Percentiles rank a stretch among this genome's conserved stretches.
phyloP scores from a whole-genome alignment of 2,888 invertebrate species.

The Tromatobia lineatoria region DNA sequence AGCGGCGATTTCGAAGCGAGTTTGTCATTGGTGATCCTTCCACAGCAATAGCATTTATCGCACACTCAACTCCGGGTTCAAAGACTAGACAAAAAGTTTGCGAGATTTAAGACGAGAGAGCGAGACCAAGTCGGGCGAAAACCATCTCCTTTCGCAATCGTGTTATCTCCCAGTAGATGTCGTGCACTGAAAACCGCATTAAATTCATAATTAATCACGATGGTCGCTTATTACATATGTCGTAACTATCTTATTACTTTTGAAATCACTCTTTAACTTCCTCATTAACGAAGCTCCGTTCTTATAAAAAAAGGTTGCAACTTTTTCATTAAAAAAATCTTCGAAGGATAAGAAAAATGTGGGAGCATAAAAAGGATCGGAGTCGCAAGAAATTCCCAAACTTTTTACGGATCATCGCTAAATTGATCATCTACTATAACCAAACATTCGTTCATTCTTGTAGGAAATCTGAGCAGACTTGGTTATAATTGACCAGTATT shows the following conservation, averaged over 20 bases:
- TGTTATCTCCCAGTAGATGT: constrained; percentile 91
- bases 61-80: constrained; percentile 65
- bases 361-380: no score
- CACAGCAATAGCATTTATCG: constrained; percentile 32
- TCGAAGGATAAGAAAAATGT: no score
- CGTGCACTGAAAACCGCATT: constrained; percentile 87
- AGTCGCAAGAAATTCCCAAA: no score
- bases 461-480: no score
- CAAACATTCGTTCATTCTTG: no score
- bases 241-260: background rate
- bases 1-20: background rate
- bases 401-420: no score
- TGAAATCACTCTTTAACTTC: background rate
- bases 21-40: constrained; percentile 1
- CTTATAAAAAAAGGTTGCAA: no score
- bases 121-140: constrained; percentile 89
- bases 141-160: constrained; percentile 91
- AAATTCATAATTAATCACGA: background rate
- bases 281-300: no score
- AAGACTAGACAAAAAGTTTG: constrained; percentile 73
- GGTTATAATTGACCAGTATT: no score
- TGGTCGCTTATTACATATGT: background rate
- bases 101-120: constrained; percentile 83
- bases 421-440: no score
- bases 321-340: no score